Percentiles rank a stretch among this genome's conserved stretches.
Conservation (phyloP, 2,888 invertebrate genomes). For the Isoperla grammatica region DNA sequence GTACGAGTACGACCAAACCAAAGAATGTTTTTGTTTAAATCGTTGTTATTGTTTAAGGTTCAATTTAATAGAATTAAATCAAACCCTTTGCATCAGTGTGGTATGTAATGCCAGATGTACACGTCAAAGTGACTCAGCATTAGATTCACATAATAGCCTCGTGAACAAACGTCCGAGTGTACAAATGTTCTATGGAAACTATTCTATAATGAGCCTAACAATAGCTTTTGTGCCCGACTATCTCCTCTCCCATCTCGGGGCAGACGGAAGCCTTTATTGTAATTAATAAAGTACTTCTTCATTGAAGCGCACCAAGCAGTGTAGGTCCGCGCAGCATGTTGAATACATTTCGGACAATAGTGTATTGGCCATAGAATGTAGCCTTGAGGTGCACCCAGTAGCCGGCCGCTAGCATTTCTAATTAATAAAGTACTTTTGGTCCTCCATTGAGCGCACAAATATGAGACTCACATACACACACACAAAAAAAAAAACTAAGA, state of each 20-base stretch:
- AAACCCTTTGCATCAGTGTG: no score
- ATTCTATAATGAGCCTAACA: not conserved
- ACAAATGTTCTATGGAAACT: no score
- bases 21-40: no score
- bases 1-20: no score
- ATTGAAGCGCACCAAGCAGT: not conserved
- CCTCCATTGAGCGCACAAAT: constrained; percentile 41
- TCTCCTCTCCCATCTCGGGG: not conserved
- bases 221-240: not conserved
- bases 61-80: no score
- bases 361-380: not conserved
- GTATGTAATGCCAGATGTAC: not conserved
- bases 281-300: not conserved
- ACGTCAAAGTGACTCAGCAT: not conserved
- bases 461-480: constrained; percentile 35
- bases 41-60: no score
- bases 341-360: not conserved
- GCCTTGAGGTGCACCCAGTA: constrained; percentile 1
- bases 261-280: constrained; percentile 9
- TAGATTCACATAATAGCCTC: constrained; percentile 10
- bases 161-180: constrained; percentile 13
- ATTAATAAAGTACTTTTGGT: constrained; percentile 39
- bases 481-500: constrained; percentile 28
- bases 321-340: no score
- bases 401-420: constrained; percentile 19